A percentile compares a stretch with the other conserved stretches of the same genome.
phyloP scores from a whole-genome alignment of 2,113 vertebrate genomes.

The Puffinus mauretanicus region DNA sequence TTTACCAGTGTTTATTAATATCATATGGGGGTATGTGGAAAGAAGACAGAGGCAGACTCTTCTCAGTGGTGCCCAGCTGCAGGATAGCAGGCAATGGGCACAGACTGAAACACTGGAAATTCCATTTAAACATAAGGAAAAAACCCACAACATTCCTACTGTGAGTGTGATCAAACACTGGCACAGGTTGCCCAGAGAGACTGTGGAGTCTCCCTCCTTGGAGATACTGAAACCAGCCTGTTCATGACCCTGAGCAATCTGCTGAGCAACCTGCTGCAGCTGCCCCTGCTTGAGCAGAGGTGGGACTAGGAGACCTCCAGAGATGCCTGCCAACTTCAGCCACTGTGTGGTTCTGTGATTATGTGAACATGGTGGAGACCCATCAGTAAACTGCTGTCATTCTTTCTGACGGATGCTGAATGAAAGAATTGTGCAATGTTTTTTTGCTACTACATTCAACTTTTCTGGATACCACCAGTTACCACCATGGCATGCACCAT shows the following conservation, averaged over 20 bases:
- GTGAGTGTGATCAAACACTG: neutral
- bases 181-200: neutral
- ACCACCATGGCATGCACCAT: neutral
- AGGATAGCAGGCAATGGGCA: neutral
- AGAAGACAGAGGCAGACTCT: neutral
- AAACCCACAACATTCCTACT: neutral
- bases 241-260: neutral
- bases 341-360: neutral
- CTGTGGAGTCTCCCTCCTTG: neutral
- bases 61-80: neutral
- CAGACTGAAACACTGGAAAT: neutral
- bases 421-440: neutral
- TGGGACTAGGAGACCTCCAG: neutral
- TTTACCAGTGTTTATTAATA: neutral
- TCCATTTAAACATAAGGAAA: neutral
- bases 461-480: neutral
- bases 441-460: neutral
- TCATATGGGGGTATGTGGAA: neutral
- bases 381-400: neutral
- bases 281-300: neutral
- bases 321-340: neutral
- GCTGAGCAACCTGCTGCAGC: neutral
- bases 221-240: neutral
- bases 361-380: neutral
- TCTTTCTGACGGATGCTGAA: neutral